phyloP scores from a whole-genome alignment of 2,888 invertebrate genomes.

The Acrobasis consociella region DNA sequence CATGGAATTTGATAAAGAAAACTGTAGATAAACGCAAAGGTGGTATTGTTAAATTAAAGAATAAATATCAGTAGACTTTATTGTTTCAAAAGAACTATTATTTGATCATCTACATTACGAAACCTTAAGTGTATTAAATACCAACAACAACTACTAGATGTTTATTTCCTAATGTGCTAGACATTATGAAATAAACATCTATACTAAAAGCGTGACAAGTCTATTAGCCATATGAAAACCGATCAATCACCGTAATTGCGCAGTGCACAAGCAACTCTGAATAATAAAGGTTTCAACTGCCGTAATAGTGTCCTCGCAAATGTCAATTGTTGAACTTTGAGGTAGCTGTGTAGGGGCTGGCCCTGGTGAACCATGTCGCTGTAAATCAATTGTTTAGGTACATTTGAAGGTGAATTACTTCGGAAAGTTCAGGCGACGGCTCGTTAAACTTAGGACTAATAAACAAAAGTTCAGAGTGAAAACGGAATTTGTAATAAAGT shows the following conservation, averaged over 20 bases:
- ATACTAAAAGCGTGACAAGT: neutral
- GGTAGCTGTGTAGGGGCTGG: slow-evolving; percentile 46
- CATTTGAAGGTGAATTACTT: slow-evolving; percentile 61
- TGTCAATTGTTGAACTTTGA: slow-evolving; percentile 75
- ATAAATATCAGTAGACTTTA: no score
- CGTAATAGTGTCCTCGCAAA: slow-evolving; percentile 65
- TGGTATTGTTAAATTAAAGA: no score
- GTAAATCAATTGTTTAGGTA: slow-evolving; percentile 59
- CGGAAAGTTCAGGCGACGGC: slow-evolving; percentile 55
- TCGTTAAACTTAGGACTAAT: slow-evolving; percentile 15
- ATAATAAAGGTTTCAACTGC: slow-evolving; percentile 55
- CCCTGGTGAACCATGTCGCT: slow-evolving; percentile 64
- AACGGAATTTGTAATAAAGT: neutral
- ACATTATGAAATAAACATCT: neutral
- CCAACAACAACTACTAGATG: neutral
- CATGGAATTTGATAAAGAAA: no score
- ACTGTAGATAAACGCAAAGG: no score
- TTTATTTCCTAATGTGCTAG: no score
- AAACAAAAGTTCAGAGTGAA: slow-evolving; percentile 15
- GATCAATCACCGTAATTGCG: slow-evolving; percentile 40
- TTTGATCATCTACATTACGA: neutral
- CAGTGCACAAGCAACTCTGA: slow-evolving; percentile 38
- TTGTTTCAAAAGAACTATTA: no score
- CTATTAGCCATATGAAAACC: neutral
- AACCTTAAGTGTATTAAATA: neutral